Percentiles rank a stretch among this genome's conserved stretches.
phyloP scores from a whole-genome alignment of 2,888 invertebrate genomes.

The Troilus luridus region DNA sequence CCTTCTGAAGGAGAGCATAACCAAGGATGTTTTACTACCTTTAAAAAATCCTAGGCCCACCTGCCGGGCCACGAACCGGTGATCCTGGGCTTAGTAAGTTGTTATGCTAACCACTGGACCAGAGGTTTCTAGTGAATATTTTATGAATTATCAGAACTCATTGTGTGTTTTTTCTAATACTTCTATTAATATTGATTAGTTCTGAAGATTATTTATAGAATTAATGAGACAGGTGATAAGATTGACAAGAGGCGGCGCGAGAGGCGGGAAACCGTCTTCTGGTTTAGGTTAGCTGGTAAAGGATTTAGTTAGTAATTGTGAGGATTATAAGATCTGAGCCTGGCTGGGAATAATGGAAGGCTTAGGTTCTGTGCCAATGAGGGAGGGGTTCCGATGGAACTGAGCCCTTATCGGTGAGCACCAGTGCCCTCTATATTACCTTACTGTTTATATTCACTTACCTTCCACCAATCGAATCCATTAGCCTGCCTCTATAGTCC shows the following conservation, averaged over 20 bases:
- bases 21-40: too few species aligned
- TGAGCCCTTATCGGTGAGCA: not conserved
- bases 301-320: constrained; percentile 39
- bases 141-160: too few species aligned
- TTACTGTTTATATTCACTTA: constrained; percentile 43
- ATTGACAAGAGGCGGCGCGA: not conserved
- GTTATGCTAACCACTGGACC: too few species aligned
- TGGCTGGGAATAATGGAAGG: constrained; percentile 22
- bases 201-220: not conserved
- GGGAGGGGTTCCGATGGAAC: not conserved
- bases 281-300: not conserved
- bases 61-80: too few species aligned
- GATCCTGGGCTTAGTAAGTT: too few species aligned
- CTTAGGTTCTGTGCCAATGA: constrained; percentile 6
- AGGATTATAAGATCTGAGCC: constrained; percentile 21
- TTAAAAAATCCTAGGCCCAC: too few species aligned
- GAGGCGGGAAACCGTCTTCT: constrained; percentile 9
- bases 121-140: too few species aligned
- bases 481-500: not conserved
- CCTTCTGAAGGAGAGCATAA: too few species aligned
- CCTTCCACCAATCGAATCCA: constrained; percentile 15
- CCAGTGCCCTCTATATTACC: not conserved
- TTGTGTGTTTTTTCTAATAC: too few species aligned
- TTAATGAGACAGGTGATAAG: not conserved
- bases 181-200: not conserved